These are phyloP conservation scores for Haliclona indistincta DNA, from an alignment of 37 sponge, comb jelly and placozoan species.

Conservation along the genomic window DNA sequence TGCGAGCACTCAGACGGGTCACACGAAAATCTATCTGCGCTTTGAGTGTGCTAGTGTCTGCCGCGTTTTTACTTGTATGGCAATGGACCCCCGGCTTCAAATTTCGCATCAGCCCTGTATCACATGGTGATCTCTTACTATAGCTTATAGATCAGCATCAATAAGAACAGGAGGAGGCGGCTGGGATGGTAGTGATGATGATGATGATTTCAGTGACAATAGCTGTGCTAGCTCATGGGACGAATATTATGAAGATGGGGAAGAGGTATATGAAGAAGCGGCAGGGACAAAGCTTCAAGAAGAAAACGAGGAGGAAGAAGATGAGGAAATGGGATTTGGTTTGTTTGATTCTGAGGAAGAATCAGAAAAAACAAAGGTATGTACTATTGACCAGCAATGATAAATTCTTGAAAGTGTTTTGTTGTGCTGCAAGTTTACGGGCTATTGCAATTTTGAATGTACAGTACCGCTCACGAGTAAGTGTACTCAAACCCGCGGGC, in stretches of 20 bases:
- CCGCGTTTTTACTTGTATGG: too few relatives aligned
- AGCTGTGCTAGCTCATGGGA: not conserved
- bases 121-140: not conserved
- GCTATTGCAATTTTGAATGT: not conserved
- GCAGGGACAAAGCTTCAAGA: not conserved
- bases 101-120: too few relatives aligned
- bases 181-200: slow-evolving; percentile 12
- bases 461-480: not conserved
- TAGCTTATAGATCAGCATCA: not conserved
- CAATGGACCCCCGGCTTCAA: too few relatives aligned
- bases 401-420: not conserved
- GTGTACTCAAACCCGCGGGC: not conserved
- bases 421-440: not conserved
- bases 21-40: too few relatives aligned
- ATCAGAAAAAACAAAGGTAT: not conserved
- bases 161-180: not conserved
- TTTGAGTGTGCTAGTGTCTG: too few relatives aligned
- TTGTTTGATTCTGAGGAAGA: slow-evolving; percentile 21
- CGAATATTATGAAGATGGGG: not conserved
- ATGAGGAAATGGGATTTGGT: slow-evolving; percentile 25
- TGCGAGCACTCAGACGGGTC: too few relatives aligned
- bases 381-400: not conserved
- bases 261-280: not conserved
- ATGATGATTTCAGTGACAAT: not conserved
- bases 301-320: slow-evolving; percentile 4